Evolutionary conservation across 2,888 invertebrate species (phyloP), one percentile per base, ranked within the genome.

Genomic region (Conops quadrifasciatus): DNA sequence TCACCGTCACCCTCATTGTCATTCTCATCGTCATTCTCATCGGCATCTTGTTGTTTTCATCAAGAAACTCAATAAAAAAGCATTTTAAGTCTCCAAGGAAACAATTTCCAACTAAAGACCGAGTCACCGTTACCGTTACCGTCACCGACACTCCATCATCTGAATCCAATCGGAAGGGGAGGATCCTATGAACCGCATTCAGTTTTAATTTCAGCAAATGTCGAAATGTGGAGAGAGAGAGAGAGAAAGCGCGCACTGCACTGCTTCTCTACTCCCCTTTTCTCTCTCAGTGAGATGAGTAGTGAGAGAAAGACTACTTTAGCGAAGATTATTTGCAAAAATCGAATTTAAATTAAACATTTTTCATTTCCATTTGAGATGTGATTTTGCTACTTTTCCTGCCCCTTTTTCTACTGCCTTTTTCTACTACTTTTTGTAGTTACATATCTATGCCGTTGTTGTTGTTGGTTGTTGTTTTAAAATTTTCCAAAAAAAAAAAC

Each of bases 331-430:
- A 73, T 70, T 69, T 67, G 68, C 49, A 68, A 72, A 72, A 71
- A 74, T 74, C 74, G 74, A 74, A 74, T 74, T 74, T 72, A 74
- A 74, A 73, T 73, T 70, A 74, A 71, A 71, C 73, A 72, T 75
- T 75, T 73, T 69, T 64, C 71, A 73, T 72, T 74, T 73, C 72
- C 72, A 79, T 76, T 76, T 74, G 75, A 76, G 77, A 81, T 81
- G 81, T 81, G 81, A 81, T 82, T 81, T 58, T 80, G 81, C 81
- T 79, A 79, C 79, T 82, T 82, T 77, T 76, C 78, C 28, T 1
- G n/a, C 59, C 26, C 16, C 58, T 71, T 77, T 70, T 73, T 71
- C 70, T 64, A 56, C 24, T n/a, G n/a, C 13, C n/a, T 21, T 53
- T 53, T 53, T 21, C 11, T 53, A 53, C 21, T 21, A 15, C 45